Conservation (phyloP, 2,888 invertebrate species). For the Plutella xylostella region DNA sequence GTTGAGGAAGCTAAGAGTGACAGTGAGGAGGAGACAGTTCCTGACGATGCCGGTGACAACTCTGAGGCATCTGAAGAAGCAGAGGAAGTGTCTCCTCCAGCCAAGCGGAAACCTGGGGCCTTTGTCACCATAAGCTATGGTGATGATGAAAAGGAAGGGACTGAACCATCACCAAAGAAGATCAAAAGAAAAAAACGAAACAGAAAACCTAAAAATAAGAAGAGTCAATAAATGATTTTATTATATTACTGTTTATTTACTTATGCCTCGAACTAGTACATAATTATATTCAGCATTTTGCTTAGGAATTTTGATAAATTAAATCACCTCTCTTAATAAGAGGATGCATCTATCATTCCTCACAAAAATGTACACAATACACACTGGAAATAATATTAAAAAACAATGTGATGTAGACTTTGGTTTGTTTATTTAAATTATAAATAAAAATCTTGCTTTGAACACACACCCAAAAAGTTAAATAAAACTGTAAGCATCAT, state of each 20-base stretch:
- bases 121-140: constrained; percentile 56
- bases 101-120: constrained; percentile 47
- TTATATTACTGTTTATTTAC: constrained; percentile 5
- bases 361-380: constrained; percentile 43
- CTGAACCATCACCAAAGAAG: constrained; percentile 37
- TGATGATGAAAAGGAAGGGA: constrained; percentile 28
- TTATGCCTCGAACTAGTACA: constrained; percentile 4
- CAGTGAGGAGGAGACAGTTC: constrained; percentile 21
- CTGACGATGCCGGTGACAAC: constrained; percentile 24
- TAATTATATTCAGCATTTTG: not conserved
- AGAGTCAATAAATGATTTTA: constrained; percentile 10
- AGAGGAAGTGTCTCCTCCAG: constrained; percentile 19
- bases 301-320: constrained; percentile 6
- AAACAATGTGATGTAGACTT: constrained; percentile 62
- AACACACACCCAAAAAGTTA: constrained; percentile 61
- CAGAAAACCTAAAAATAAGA: constrained; percentile 37
- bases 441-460: constrained; percentile 62
- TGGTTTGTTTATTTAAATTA: constrained; percentile 67
- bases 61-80: constrained; percentile 28
- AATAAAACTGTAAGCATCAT: constrained; percentile 45
- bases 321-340: constrained; percentile 38
- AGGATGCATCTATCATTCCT: constrained; percentile 48
- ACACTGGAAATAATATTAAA: constrained; percentile 43
- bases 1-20: constrained; percentile 14
- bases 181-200: constrained; percentile 45